These are phyloP conservation scores for Sphyrna mokarran DNA, from an alignment of 2,113 vertebrate species.

Conservation along the genomic window DNA sequence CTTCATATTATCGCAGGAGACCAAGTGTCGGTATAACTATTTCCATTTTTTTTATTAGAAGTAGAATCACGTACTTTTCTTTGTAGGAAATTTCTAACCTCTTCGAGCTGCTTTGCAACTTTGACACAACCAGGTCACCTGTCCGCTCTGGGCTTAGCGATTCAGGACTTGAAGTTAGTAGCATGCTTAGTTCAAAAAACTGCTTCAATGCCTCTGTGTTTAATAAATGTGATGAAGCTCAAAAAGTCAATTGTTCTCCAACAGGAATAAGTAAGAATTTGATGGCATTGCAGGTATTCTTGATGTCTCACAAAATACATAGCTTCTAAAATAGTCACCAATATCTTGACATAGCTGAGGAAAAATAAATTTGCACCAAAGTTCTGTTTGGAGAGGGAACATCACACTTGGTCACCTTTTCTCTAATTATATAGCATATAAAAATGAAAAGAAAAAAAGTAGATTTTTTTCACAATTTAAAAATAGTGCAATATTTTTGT, in stretches of 20 bases:
- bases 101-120: neutral
- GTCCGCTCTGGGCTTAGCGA: neutral
- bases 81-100: neutral
- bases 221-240: slow-evolving; percentile 17
- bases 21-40: slow-evolving; percentile 6
- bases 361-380: slow-evolving; percentile 1
- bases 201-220: slow-evolving; percentile 38
- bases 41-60: neutral
- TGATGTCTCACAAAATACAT: neutral
- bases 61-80: slow-evolving; percentile 5
- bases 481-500: neutral
- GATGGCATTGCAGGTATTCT: slow-evolving; percentile 36
- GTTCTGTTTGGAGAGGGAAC: neutral
- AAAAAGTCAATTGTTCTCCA: slow-evolving; percentile 34
- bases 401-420: neutral
- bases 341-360: neutral
- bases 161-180: slow-evolving; percentile 20
- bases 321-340: neutral
- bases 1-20: neutral
- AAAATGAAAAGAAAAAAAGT: neutral
- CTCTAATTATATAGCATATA: neutral
- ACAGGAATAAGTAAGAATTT: neutral
- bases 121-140: neutral
- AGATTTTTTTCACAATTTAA: neutral
- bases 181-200: slow-evolving; percentile 37